phyloP scores from a whole-genome alignment of 2,888 invertebrate species.

The Mechanitis messenoides region DNA sequence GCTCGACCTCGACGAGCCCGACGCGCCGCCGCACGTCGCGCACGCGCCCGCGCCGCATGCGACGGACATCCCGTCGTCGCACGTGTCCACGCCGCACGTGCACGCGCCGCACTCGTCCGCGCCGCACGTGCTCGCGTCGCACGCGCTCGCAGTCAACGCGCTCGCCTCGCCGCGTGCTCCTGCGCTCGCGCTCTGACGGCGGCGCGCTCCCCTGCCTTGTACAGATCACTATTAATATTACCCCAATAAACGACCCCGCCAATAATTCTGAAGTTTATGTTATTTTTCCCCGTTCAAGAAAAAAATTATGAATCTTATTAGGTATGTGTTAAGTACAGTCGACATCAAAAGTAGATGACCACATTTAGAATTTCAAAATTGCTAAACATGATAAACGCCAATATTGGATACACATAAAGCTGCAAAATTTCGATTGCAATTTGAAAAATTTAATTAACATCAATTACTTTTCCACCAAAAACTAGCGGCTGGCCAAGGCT shows the following conservation, averaged over 20 bases:
- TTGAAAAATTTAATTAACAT: too few species aligned
- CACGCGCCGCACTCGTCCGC: conserved; percentile 17
- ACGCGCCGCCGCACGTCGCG: conserved; percentile 56
- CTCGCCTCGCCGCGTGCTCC: conserved; percentile 13
- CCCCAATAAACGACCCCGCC: conserved; percentile 14
- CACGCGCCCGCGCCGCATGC: conserved; percentile 19
- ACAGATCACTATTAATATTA: conserved; percentile 9
- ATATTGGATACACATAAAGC: too few species aligned
- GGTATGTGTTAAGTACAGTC: too few species aligned
- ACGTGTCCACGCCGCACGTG: conserved; percentile 11
- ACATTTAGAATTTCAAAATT: too few species aligned
- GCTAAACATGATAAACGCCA: too few species aligned
- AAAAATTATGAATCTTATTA: too few species aligned
- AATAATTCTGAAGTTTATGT: neutral
- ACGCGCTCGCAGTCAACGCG: conserved; percentile 23
- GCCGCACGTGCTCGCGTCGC: conserved; percentile 6
- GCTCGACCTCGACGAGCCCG: conserved; percentile 90
- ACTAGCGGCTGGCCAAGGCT: too few species aligned
- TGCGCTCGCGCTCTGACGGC: conserved; percentile 29
- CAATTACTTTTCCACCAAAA: too few species aligned
- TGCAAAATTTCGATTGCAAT: too few species aligned
- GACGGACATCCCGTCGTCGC: conserved; percentile 7
- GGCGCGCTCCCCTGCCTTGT: conserved; percentile 13
- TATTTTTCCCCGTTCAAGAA: too few species aligned
- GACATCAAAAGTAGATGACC: too few species aligned